These are phyloP conservation scores for Rhimphoctona megacephalus DNA, from an alignment of 2,888 invertebrate genomes.

Conservation along the genomic window DNA sequence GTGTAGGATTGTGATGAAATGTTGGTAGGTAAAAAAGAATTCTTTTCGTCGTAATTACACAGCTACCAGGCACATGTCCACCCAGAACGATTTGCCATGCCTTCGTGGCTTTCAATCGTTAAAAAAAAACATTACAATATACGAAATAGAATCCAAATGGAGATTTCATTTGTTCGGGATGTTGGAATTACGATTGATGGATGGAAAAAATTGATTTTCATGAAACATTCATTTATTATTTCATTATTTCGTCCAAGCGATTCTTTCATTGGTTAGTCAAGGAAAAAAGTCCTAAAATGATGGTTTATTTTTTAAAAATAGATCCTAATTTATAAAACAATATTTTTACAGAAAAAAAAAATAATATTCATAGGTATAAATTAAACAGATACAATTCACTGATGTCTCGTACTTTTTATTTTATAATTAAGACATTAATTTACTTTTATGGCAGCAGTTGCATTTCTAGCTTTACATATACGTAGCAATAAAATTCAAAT, in stretches of 20 bases:
- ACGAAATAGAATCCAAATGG: background rate
- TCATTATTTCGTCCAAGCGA: no score
- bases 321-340: no score
- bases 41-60: conserved; percentile 34
- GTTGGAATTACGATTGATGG: background rate
- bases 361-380: background rate
- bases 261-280: no score
- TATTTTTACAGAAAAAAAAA: no score
- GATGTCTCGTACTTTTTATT: background rate
- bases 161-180: background rate
- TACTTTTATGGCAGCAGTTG: background rate
- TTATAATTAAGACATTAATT: background rate
- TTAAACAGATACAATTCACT: background rate
- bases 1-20: conserved; percentile 8
- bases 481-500: background rate
- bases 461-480: background rate
- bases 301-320: no score
- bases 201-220: background rate
- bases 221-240: background rate
- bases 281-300: no score
- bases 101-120: background rate
- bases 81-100: background rate
- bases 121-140: background rate
- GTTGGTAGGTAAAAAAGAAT: conserved; percentile 22
- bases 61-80: background rate